phyloP scores from a whole-genome alignment of 2,113 vertebrate species.

The Silurus glanis region DNA sequence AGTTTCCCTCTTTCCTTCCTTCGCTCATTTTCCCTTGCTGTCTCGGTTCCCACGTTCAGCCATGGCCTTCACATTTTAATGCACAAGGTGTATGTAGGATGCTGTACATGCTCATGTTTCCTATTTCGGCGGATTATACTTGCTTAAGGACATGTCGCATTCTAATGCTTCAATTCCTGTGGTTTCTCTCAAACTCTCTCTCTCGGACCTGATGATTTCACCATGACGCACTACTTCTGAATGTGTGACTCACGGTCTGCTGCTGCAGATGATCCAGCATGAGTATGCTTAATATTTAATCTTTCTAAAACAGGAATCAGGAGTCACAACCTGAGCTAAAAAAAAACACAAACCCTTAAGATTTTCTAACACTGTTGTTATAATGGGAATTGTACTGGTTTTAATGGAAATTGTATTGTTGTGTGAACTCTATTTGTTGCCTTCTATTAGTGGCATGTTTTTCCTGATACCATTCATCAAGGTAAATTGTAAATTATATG shows the following conservation, averaged over 20 bases:
- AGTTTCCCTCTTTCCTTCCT: slow-evolving; percentile 17
- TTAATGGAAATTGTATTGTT: no score
- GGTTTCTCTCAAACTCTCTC: neutral
- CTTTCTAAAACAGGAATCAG: neutral
- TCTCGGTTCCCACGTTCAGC: slow-evolving; percentile 11
- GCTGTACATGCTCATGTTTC: neutral
- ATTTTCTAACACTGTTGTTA: no score
- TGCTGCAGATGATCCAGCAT: neutral
- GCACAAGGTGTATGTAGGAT: neutral
- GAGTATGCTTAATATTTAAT: neutral
- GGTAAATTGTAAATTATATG: no score
- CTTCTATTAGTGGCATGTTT: no score
- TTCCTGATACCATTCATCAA: no score
- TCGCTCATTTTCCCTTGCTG: neutral
- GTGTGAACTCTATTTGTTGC: no score
- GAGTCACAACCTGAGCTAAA: no score
- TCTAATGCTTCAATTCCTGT: neutral
- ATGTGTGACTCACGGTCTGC: neutral
- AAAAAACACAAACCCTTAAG: no score
- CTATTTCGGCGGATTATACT: neutral
- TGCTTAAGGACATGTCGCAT: neutral
- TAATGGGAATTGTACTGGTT: no score
- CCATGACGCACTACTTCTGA: neutral
- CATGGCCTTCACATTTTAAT: neutral
- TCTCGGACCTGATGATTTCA: neutral